Conservation (phyloP, 2,888 invertebrate species). For the Diarsia mendica region DNA sequence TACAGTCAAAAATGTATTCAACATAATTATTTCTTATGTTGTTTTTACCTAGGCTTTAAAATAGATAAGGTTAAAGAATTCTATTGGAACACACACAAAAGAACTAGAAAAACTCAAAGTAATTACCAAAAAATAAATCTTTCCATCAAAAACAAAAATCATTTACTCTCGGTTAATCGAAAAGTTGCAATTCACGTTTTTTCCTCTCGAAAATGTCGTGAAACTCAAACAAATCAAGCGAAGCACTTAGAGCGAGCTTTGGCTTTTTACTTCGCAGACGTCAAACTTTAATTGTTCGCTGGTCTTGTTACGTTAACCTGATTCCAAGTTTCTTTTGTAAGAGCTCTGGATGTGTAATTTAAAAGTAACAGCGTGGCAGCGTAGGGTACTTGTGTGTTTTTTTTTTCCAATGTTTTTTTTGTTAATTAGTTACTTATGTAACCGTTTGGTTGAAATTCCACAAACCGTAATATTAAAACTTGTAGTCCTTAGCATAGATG, state of each 20-base stretch:
- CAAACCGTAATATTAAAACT: not conserved
- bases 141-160: conserved; percentile 34
- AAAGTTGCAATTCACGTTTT: conserved; percentile 55
- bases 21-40: too few species aligned
- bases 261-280: conserved; percentile 71
- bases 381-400: conserved; percentile 32
- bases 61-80: not conserved
- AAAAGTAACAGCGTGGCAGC: conserved; percentile 54
- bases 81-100: not conserved
- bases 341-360: conserved; percentile 65
- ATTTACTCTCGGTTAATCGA: conserved; percentile 50
- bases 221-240: conserved; percentile 85
- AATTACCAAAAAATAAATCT: conserved; percentile 40
- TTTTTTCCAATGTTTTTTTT: conserved; percentile 15
- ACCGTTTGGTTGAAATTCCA: not conserved
- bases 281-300: conserved; percentile 84
- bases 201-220: conserved; percentile 71
- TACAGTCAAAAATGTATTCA: too few species aligned
- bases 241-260: conserved; percentile 78
- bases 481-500: not conserved
- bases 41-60: too few species aligned
- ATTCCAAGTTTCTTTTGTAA: conserved; percentile 70
- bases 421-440: not conserved
- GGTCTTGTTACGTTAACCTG: conserved; percentile 77
- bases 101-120: conserved; percentile 17